phyloP scores from a whole-genome alignment of 2,888 invertebrate species.

The Criorhina ranunculi region DNA sequence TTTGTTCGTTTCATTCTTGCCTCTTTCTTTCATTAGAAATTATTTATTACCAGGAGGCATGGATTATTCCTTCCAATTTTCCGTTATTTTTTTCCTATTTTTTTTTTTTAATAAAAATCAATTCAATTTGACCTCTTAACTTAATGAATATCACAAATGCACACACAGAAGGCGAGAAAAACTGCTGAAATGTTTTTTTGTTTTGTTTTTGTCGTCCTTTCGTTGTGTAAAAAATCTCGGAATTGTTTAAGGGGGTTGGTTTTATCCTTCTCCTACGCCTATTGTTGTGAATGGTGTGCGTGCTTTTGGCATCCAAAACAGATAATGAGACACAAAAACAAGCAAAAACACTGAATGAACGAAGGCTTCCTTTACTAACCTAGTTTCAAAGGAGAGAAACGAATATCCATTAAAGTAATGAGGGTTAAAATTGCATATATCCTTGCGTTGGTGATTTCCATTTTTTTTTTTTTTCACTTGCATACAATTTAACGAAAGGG shows the following conservation, averaged over 20 bases:
- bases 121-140: constrained; percentile 70
- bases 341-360: constrained; percentile 20
- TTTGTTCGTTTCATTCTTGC: constrained; percentile 21
- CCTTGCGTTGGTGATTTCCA: constrained; percentile 51
- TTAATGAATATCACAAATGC: constrained; percentile 59
- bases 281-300: constrained; percentile 58
- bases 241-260: neutral
- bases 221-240: constrained; percentile 24
- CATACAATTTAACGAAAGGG: constrained; percentile 38
- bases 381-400: constrained; percentile 54
- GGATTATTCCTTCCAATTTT: neutral
- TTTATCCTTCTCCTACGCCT: neutral
- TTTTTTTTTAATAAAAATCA: constrained; percentile 42
- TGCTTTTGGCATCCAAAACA: constrained; percentile 66
- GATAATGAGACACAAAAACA: constrained; percentile 57
- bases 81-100: constrained; percentile 6
- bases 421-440: constrained; percentile 63
- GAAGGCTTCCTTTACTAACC: constrained; percentile 57
- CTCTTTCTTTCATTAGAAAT: constrained; percentile 52
- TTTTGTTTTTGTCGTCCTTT: constrained; percentile 10
- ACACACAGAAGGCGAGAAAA: constrained; percentile 35
- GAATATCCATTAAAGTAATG: constrained; percentile 75
- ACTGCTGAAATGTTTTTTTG: constrained; percentile 7
- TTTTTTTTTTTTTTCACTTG: constrained; percentile 55
- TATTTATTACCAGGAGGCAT: constrained; percentile 23